phyloP scores from a whole-genome alignment of 2,797 vertebrate genomes.

The Notoglanidium macrostoma region DNA sequence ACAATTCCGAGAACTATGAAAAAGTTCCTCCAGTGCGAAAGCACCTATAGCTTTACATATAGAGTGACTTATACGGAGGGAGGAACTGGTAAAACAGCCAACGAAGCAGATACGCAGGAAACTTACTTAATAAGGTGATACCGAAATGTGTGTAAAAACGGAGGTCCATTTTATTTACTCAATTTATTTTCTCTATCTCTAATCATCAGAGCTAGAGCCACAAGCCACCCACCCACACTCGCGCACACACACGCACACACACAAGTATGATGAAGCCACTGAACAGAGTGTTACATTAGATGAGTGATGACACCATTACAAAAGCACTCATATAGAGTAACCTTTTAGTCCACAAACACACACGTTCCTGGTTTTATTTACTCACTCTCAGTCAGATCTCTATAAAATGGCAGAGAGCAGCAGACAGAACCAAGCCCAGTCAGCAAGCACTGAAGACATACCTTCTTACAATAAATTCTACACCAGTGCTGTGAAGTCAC shows the following conservation, averaged over 20 bases:
- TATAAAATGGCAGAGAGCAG: neutral
- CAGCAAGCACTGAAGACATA: neutral
- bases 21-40: too few species aligned
- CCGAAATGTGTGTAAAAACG: neutral
- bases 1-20: too few species aligned
- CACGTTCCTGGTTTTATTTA: neutral
- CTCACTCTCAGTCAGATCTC: neutral
- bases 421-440: neutral
- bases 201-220: neutral
- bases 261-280: neutral
- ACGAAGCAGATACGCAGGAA: neutral
- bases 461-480: neutral
- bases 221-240: neutral
- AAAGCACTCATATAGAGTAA: neutral
- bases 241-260: neutral
- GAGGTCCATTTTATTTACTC: neutral
- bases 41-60: neutral
- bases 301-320: constrained; percentile 6
- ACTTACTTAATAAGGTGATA: neutral
- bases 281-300: too few species aligned
- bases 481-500: neutral
- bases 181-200: neutral
- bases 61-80: neutral
- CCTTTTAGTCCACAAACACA: neutral
- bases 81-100: neutral